A percentile compares a stretch with the other conserved stretches of the same genome.
Conservation (phyloP, 2,888 invertebrate genomes). For the Crepidodera aurea region DNA sequence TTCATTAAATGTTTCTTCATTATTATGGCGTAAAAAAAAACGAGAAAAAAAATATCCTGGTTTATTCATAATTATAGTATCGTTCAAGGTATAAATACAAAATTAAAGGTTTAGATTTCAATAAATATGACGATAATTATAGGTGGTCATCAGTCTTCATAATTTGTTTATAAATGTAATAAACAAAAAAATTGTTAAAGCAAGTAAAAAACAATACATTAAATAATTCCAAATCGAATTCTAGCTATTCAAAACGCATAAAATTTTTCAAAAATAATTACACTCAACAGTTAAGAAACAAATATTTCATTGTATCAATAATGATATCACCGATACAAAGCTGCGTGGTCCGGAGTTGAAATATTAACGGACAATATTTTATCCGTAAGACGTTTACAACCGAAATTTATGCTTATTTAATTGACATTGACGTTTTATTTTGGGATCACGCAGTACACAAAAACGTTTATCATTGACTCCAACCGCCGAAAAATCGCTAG, state of each 20-base stretch:
- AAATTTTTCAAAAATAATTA: not conserved
- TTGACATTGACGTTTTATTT: slow-evolving; percentile 34
- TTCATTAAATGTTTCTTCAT: slow-evolving; percentile 15
- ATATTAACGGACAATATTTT: slow-evolving; percentile 27
- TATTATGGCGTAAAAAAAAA: not conserved
- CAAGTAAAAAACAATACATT: no score
- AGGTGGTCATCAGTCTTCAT: no score
- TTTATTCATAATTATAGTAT: no score
- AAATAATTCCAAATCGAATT: no score
- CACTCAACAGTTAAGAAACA: not conserved
- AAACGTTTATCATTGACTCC: slow-evolving; percentile 31
- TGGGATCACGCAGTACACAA: slow-evolving; percentile 19
- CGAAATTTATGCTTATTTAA: slow-evolving; percentile 34
- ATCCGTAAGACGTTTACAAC: slow-evolving; percentile 19
- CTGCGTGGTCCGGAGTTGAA: slow-evolving; percentile 14
- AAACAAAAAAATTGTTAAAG: no score
- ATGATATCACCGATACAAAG: slow-evolving; percentile 16
- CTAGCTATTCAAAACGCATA: no score
- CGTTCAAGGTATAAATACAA: not conserved
- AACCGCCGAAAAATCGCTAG: slow-evolving; percentile 13
- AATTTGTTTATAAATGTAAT: no score
- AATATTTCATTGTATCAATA: slow-evolving; percentile 16
- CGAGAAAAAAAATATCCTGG: not conserved
- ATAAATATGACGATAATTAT: not conserved
- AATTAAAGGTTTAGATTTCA: not conserved